Conservation (phyloP, 2,888 invertebrate genomes). For the Lepidochitona cinerea region DNA sequence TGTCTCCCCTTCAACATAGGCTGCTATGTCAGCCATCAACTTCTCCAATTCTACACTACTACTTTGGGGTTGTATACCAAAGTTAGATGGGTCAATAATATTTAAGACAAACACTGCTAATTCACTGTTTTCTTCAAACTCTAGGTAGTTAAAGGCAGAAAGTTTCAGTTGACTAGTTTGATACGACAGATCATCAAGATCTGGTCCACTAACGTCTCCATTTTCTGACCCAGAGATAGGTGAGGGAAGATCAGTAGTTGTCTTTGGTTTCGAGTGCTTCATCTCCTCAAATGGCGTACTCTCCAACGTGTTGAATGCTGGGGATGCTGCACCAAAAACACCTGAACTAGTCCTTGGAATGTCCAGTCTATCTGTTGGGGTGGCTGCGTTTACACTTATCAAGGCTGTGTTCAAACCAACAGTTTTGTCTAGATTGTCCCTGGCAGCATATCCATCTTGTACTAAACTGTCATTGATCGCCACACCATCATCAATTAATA, state of each 20-base stretch:
- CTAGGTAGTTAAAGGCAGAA: background rate
- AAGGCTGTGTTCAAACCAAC: background rate
- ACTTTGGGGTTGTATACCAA: background rate
- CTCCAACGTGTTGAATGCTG: background rate
- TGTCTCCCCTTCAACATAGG: background rate
- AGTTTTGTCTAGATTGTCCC: background rate
- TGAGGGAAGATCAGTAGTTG: background rate
- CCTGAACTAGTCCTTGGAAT: background rate
- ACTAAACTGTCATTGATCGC: background rate
- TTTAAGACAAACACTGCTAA: background rate
- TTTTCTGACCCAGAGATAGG: background rate
- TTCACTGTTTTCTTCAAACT: background rate
- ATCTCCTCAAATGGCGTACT: background rate
- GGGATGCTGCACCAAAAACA: background rate
- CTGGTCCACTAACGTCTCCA: background rate
- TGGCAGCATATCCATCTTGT: background rate
- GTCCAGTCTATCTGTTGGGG: background rate
- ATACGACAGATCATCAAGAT: background rate
- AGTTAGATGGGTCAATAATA: background rate
- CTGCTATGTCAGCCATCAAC: constrained; percentile 1
- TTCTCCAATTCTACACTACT: background rate
- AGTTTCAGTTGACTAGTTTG: background rate
- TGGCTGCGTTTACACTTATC: background rate
- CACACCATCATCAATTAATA: background rate
- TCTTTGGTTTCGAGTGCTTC: background rate